Percentiles rank a stretch among this genome's conserved stretches.
Conservation (phyloP, 2,113 vertebrate genomes). For the Epinephelus fuscoguttatus region DNA sequence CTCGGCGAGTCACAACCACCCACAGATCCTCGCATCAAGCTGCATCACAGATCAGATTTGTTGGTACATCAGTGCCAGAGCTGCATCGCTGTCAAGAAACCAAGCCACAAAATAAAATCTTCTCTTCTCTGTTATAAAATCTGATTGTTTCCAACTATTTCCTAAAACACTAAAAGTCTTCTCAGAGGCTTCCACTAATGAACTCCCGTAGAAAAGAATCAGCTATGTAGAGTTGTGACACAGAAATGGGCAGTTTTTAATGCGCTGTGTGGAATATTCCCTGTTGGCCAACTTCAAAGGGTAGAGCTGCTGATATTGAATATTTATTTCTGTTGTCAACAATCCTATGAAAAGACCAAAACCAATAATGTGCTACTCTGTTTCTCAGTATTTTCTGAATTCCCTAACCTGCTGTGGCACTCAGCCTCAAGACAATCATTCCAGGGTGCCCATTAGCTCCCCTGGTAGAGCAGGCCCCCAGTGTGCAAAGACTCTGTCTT, state of each 20-base stretch:
- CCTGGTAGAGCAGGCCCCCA: too few relatives aligned
- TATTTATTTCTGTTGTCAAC: background rate
- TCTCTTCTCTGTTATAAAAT: slow-evolving; percentile 8
- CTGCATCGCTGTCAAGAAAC: slow-evolving; percentile 33
- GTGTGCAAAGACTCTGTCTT: too few relatives aligned
- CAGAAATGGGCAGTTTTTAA: background rate
- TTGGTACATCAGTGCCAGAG: slow-evolving; percentile 49
- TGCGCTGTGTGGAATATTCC: background rate
- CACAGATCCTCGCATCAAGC: slow-evolving; percentile 56
- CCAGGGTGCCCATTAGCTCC: too few relatives aligned
- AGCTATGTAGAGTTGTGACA: background rate
- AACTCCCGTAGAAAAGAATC: background rate
- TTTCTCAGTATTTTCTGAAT: background rate
- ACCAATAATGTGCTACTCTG: background rate
- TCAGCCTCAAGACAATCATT: background rate
- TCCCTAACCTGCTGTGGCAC: background rate
- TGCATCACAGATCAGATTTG: slow-evolving; percentile 62
- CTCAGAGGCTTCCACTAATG: background rate
- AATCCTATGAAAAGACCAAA: slow-evolving; percentile 2
- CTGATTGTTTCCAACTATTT: background rate
- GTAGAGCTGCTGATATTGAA: background rate
- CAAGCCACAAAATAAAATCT: slow-evolving; percentile 4
- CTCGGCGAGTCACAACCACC: slow-evolving; percentile 52
- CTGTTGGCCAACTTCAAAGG: slow-evolving; percentile 12
- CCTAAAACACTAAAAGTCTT: background rate